These are phyloP conservation scores for Acrossocheilus wenchowensis DNA, from an alignment of 2,797 vertebrate species.

Conservation along the genomic window DNA sequence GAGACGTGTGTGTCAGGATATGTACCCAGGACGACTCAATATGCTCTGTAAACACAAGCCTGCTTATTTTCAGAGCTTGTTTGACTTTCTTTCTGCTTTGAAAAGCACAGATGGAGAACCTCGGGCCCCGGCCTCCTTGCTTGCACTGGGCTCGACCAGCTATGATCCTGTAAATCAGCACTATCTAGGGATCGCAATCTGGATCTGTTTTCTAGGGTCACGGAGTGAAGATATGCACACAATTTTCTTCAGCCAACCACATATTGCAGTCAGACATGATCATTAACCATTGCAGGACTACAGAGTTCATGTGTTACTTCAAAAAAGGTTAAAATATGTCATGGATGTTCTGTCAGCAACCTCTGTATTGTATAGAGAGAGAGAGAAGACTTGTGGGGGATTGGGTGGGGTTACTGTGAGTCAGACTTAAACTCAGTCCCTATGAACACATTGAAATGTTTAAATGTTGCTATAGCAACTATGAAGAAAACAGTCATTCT, in stretches of 20 bases:
- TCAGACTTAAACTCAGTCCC: conserved; percentile 73
- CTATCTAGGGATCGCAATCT: conserved; percentile 52
- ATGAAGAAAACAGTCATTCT: conserved; percentile 71
- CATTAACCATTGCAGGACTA: background rate
- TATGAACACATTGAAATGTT: conserved; percentile 78
- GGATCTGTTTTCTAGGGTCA: conserved; percentile 31
- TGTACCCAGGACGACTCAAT: conserved; percentile 44
- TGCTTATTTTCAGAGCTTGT: conserved; percentile 49
- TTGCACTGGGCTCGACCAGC: conserved; percentile 31
- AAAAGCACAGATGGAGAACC: conserved; percentile 58
- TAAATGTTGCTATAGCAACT: conserved; percentile 75
- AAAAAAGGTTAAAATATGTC: background rate
- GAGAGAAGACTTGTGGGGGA: conserved; percentile 39
- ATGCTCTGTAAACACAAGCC: conserved; percentile 51
- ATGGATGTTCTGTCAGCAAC: background rate
- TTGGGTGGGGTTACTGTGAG: conserved; percentile 74
- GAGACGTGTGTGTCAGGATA: conserved; percentile 28
- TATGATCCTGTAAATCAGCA: conserved; percentile 46
- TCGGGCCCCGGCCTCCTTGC: conserved; percentile 43
- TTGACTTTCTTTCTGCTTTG: conserved; percentile 55
- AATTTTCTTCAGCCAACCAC: conserved; percentile 3
- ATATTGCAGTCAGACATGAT: conserved; percentile 4
- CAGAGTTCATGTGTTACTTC: background rate
- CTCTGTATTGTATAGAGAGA: conserved; percentile 7
- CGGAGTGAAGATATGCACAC: conserved; percentile 11